Evolutionary conservation across 2,797 vertebrate genomes (phyloP), one percentile per base, ranked within the genome.

Genomic region (Cetoscarus ocellatus): DNA sequence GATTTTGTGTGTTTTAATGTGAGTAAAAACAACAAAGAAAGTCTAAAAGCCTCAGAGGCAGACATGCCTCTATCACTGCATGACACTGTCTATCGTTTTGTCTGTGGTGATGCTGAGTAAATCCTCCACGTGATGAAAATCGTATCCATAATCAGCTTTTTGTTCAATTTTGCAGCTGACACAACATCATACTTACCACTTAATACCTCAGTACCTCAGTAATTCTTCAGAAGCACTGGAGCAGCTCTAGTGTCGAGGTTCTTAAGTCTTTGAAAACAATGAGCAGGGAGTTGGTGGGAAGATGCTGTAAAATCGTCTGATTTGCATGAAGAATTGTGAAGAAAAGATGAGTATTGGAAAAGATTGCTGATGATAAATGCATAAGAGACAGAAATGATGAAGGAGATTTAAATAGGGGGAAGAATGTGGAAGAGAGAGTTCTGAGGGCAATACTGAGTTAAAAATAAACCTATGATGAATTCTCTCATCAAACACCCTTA

Each of bases 281-380:
- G 61, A 77, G 71, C 4, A 39, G 38, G 61, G 77, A 83, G 77
- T 88, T 74, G 81, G 77, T 58, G 80, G 68, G 62, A 86, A 91
- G 79, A 73, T 57, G 47, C 68, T 86, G 85, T 87, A 80, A 89
- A 93, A 91, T 91, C 76, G 75, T 85, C 67, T 84, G 84, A 91
- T 79, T 74, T 74, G 77, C 86, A 85, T 82, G 77, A 86, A 75
- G 83, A 83, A 62, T 67, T 15, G 6, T 59, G 56, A 85, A 90
- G 76, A 93, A 91, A 89, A 73, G 58, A 63, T 66, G 47, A 79
- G 80, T 75, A 71, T 77, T 56, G 73, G 80, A 71, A 66, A 80
- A 86, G 85, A 89, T 74, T 75, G 61, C 54, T 67, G 43, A 65
- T 52, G 81, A 86, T 88, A 74, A 88, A 83, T 79, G 27, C 66